Evolutionary conservation across 1,140 invertebrate species (phyloP), one percentile per base, ranked within the genome.

Genomic region (Euborellia annulipes): DNA sequence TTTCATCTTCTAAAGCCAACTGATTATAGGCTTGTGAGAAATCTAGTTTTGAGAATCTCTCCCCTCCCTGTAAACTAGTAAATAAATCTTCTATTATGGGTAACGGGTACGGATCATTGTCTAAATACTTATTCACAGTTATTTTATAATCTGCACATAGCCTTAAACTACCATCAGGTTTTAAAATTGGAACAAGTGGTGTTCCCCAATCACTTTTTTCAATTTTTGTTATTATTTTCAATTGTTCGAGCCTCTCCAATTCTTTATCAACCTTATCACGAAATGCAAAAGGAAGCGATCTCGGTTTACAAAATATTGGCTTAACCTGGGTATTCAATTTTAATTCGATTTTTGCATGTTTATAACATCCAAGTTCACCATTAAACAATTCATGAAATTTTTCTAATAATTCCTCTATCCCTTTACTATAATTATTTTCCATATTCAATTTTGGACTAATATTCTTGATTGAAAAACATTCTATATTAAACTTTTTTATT

Each of bases 121-220:
- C 14, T 65, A 40, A 58, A 9, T 36, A 18, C 4, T 3, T 9
- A 21, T 47, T 49, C 3, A 49, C 44, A 3, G 46, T 49, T 14
- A 17, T 18, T 27, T 49, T 49, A 57, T 50, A 60, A 41, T 60
- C 59, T 13, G 50, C 55, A 43, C 54, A 58, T 2, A 61, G 32
- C 4, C 59, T 41, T 2, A 56, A 49, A 32, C 41, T 38, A n/a
- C 60, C 59, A 42, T 57, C 55, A 45, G 55, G 38, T 47, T 65
- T 64, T n/a, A 47, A 49, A 0, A 61, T 54, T 6, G 54, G 52
- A 1, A 63, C 56, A n/a, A 64, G 52, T 2, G 63, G 64, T 11
- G 63, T 52, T 7, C 54, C 59, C 58, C 59, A 67, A 14, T 62
- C 52, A n/a, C 53, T 53, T n/a, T 48, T 32, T 16, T 54, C 39